Evolutionary conservation across 1,140 invertebrate species (phyloP), one percentile per base, ranked within the genome.

Genomic region (Eumeta japonica): DNA sequence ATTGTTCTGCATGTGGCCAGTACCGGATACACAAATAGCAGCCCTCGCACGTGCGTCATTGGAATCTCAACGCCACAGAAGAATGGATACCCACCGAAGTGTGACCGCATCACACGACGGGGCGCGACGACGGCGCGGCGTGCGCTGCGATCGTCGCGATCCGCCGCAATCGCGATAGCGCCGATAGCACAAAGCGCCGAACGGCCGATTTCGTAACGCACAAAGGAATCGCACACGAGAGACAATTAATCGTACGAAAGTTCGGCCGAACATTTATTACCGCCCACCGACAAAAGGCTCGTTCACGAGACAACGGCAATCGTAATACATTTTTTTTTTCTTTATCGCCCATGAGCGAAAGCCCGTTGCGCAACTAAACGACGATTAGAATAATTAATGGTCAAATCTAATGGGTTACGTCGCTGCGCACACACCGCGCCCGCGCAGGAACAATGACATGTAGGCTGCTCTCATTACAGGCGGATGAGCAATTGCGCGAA

Each of bases 311-410:
- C 37, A 40, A 42, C 39, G 39, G 68, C 64, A 72, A 72, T 68
- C 43, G 60, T 40, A 43, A 45, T 55, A 59, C n/a, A n/a, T n/a
- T n/a, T n/a, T 65, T 68, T 66, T 68, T 64, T 62, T 65, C 66
- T 63, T 62, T 67, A 60, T 58, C 45, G 55, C 38, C 35, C 38
- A 41, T 29, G 11, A 48, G 62, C 65, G 65, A 65, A 66, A 66
- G 62, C 55, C 52, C 38, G 27, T 71, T 66, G 46, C 46, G 57
- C 48, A 66, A 64, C 46, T 61, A 60, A 60, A 61, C 49, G 53
- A 51, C 50, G 45, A 55, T 64, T 59, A 62, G 64, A 61, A 59
- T 66, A 62, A 71, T 64, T 66, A 71, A 71, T 62, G 58, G 46
- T 42, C 44, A 47, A 53, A 50, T 51, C 52, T 65, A 62, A 67